Percentiles rank a stretch among this genome's conserved stretches.
Conservation (phyloP, 1,140 invertebrate species). For the Macrotrachela quadricornifera region DNA sequence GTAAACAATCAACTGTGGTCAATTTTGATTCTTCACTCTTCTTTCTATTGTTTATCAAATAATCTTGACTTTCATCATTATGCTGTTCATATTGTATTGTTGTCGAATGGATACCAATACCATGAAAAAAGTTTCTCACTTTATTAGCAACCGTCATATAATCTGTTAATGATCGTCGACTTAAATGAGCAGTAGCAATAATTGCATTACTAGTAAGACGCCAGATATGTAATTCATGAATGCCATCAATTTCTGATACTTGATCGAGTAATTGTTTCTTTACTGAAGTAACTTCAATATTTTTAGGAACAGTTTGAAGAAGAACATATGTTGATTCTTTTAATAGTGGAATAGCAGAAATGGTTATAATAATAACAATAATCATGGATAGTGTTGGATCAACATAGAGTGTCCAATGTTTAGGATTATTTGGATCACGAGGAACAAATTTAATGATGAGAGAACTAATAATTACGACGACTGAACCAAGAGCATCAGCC, state of each 20-base stretch:
- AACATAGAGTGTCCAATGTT: constrained; percentile 49
- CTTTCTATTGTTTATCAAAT: too few species aligned
- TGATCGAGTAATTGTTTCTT: constrained; percentile 25
- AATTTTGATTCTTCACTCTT: too few species aligned
- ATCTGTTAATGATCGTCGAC: constrained; percentile 30
- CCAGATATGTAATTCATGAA: constrained; percentile 43
- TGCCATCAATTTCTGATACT: constrained; percentile 34
- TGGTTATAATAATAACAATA: constrained; percentile 35
- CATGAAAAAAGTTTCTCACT: constrained; percentile 35
- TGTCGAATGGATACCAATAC: constrained; percentile 37
- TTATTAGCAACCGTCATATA: constrained; percentile 33
- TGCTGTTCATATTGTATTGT: constrained; percentile 36
- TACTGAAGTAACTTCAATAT: too few species aligned
- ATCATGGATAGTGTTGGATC: constrained; percentile 58
- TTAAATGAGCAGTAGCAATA: constrained; percentile 34
- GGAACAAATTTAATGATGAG: constrained; percentile 49
- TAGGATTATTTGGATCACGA: constrained; percentile 36
- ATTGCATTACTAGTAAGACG: constrained; percentile 35
- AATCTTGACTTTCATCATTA: too few species aligned
- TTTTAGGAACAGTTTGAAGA: constrained; percentile 36
- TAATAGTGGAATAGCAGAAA: constrained; percentile 34
- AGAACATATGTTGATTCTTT: constrained; percentile 36
- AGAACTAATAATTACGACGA: constrained; percentile 62
- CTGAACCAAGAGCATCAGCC: constrained; percentile 67
- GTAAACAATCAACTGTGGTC: too few species aligned